Evolutionary conservation across 2,888 invertebrate species (phyloP), one percentile per base, ranked within the genome.

Genomic region (Perizoma affinitatum): DNA sequence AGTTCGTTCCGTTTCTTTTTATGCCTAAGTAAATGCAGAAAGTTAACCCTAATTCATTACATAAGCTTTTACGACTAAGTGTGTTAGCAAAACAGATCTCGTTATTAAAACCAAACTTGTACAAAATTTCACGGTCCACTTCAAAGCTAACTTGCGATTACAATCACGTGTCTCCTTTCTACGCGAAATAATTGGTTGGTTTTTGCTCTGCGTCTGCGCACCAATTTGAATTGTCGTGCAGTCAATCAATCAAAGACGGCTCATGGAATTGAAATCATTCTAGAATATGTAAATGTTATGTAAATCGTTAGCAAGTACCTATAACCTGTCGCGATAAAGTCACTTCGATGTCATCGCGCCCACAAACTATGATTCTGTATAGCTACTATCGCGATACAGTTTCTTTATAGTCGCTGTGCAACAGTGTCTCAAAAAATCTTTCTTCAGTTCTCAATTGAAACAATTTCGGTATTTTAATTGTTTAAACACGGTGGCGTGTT

Each of bases 141-240:
- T 61, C 61, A 66, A 55, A 65, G 53, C 52, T 67, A 61, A 67
- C 65, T 70, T 70, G 65, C 68, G 64, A 66, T 67, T 67, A 63
- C 46, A 63, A 66, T 68, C 66, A 66, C 64, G 63, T 70, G 68
- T 66, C 63, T 41, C 58, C 62, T 68, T 63, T 63, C 66, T 65
- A 64, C 54, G 47, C 52, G 63, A 65, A 67, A 64, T 73, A 76
- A 77, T 73, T 72, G 69, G 62, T 35, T 58, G 56, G 70, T 80
- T 80, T 83, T 83, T 80, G 72, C 68, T 58, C 55, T 54, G 72
- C 72, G 72, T 72, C 72, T 74, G 72, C 70, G 65, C 72, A 73
- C 61, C 65, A 58, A 67, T 73, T 66, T 69, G 68, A 63, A 72
- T 67, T 64, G 67, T 71, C 72, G 70, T 69, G 70, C 66, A 49